Conservation (phyloP, 2,888 invertebrate genomes). For the Agriopis leucophaearia region DNA sequence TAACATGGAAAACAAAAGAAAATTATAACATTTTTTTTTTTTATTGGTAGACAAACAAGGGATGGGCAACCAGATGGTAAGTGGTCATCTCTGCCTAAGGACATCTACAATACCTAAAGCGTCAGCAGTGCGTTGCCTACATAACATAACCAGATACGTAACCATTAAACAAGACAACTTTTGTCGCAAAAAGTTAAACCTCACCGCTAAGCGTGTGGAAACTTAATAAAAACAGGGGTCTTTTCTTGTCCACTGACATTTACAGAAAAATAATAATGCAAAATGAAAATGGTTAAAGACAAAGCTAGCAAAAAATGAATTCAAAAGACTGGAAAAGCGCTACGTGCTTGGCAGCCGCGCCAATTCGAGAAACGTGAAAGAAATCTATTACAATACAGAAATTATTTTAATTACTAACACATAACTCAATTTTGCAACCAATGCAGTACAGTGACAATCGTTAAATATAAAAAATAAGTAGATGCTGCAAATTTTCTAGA, state of each 20-base stretch:
- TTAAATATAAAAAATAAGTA: not conserved
- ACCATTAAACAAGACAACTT: too few relatives aligned
- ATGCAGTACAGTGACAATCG: constrained; percentile 18
- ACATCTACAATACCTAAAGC: too few relatives aligned
- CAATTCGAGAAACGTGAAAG: constrained; percentile 15
- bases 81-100: too few relatives aligned
- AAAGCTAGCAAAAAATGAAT: constrained; percentile 9
- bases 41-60: too few relatives aligned
- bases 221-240: not conserved
- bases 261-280: constrained; percentile 18
- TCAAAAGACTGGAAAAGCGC: constrained; percentile 16
- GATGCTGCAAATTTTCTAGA: too few relatives aligned
- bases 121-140: too few relatives aligned
- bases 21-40: too few relatives aligned
- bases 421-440: constrained; percentile 26
- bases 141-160: too few relatives aligned
- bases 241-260: constrained; percentile 5
- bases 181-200: not conserved
- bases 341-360: constrained; percentile 26
- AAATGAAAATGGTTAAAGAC: constrained; percentile 15
- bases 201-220: not conserved
- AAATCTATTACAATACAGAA: constrained; percentile 24
- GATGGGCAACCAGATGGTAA: too few relatives aligned
- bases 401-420: constrained; percentile 38
- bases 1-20: too few relatives aligned